These are phyloP conservation scores for Rhinogobius similis DNA, from an alignment of 2,113 vertebrate genomes.

Conservation along the genomic window DNA sequence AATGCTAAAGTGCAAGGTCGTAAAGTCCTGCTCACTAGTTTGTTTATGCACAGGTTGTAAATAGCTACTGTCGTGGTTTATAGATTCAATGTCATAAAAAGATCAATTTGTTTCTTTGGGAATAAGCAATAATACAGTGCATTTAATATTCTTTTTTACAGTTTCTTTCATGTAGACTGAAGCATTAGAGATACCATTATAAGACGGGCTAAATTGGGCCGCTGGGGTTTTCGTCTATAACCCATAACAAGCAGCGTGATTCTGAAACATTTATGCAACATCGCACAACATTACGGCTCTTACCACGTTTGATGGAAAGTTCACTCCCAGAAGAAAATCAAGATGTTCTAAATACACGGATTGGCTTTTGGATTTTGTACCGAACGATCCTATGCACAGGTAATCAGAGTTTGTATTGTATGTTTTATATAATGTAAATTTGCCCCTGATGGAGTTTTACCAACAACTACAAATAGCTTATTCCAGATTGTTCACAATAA, in stretches of 20 bases:
- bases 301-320: conserved; percentile 43
- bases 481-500: neutral
- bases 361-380: conserved; percentile 23
- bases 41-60: conserved; percentile 33
- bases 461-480: too few species aligned
- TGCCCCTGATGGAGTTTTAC: neutral
- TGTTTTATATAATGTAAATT: neutral
- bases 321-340: conserved; percentile 50
- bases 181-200: conserved; percentile 67
- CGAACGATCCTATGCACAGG: conserved; percentile 2
- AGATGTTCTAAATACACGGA: conserved; percentile 27
- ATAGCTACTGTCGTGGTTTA: conserved; percentile 36
- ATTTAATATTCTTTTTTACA: conserved; percentile 68
- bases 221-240: conserved; percentile 34
- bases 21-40: conserved; percentile 43
- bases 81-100: conserved; percentile 57
- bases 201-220: conserved; percentile 59
- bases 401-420: neutral
- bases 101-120: conserved; percentile 62
- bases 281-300: conserved; percentile 50
- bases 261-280: conserved; percentile 71
- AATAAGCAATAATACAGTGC: conserved; percentile 62
- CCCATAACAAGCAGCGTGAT: conserved; percentile 56
- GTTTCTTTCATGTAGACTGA: conserved; percentile 68
- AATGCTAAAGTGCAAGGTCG: conserved; percentile 12